Conservation (phyloP, 2,113 vertebrate species). For the Zosterops pallidus region DNA sequence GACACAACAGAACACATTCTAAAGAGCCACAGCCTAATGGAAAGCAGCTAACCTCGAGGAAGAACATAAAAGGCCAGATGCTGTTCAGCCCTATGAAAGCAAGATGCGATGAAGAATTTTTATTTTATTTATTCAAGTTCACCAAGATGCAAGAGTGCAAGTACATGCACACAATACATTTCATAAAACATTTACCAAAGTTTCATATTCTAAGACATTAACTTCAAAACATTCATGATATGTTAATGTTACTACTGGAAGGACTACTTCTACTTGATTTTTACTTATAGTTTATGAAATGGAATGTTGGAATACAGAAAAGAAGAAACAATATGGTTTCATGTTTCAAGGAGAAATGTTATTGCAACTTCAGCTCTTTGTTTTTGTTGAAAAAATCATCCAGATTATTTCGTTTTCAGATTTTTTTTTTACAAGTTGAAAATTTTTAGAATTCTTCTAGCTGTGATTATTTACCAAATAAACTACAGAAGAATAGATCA, state of each 20-base stretch:
- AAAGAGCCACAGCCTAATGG: conserved; percentile 3
- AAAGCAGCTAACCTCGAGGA: conserved; percentile 6
- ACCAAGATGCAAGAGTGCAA: background rate
- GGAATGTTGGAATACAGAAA: background rate
- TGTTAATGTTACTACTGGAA: background rate
- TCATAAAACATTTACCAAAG: background rate
- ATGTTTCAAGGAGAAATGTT: background rate
- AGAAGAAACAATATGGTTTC: background rate
- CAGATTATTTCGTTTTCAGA: background rate
- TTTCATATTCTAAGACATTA: background rate
- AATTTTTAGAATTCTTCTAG: background rate
- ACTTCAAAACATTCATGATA: background rate
- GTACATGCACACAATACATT: background rate
- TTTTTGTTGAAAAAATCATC: background rate
- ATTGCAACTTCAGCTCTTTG: background rate
- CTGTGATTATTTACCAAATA: background rate
- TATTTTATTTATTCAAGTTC: conserved; percentile 3
- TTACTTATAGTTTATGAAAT: background rate
- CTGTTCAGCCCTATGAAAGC: background rate
- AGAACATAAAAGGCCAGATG: conserved; percentile 4
- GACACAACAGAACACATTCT: conserved; percentile 5
- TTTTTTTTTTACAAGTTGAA: background rate
- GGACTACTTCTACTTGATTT: background rate
- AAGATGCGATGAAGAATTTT: background rate
- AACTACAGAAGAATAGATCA: background rate